Evolutionary conservation across 2,888 invertebrate genomes (phyloP).

Genomic region (Onthophagus sagittarius): DNA sequence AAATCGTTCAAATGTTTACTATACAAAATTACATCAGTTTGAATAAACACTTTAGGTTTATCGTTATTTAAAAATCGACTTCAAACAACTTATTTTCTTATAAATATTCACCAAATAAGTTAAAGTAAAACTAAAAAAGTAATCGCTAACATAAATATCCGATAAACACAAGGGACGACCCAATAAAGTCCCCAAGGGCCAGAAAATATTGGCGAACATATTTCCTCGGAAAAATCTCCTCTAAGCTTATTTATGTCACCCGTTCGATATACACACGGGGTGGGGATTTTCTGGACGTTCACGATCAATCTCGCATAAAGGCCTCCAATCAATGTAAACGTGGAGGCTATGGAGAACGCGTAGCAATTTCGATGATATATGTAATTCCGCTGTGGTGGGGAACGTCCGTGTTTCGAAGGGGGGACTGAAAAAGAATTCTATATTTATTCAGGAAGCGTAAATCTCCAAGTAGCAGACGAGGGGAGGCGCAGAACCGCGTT

Average conservation of each 20-base stretch:
- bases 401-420: background rate
- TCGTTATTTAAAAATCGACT: background rate
- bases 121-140: background rate
- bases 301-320: slow-evolving; percentile 8
- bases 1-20: too few relatives aligned
- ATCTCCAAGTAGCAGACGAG: slow-evolving; percentile 27
- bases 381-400: background rate
- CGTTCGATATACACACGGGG: background rate
- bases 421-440: slow-evolving; percentile 25
- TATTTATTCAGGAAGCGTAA: slow-evolving; percentile 39
- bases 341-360: background rate
- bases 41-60: background rate
- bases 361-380: slow-evolving; percentile 6
- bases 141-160: background rate
- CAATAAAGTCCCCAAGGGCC: background rate
- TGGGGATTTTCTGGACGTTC: slow-evolving; percentile 3
- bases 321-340: slow-evolving; percentile 1
- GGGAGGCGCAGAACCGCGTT: slow-evolving; percentile 22
- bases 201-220: background rate
- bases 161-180: background rate
- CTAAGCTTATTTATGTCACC: slow-evolving; percentile 5
- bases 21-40: background rate
- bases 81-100: background rate
- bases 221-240: background rate
- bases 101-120: background rate